A percentile compares a stretch with the other conserved stretches of the same genome.
Evolutionary conservation across 35 echinoderm and acorn worm species (phyloP).

Genomic region (Apostichopus californicus): DNA sequence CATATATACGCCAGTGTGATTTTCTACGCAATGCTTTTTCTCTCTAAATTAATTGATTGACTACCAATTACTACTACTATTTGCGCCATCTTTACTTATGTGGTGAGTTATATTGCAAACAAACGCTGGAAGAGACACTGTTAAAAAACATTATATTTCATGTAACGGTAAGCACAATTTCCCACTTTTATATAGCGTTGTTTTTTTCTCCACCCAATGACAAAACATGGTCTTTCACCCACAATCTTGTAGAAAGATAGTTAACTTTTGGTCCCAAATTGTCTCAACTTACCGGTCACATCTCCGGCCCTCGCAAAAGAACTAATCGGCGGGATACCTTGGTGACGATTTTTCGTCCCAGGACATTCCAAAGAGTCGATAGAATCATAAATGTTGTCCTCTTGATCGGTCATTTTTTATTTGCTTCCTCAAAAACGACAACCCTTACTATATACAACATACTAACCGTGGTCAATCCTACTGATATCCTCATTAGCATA

Average conservation of each 20-base stretch:
- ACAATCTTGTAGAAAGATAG: background rate
- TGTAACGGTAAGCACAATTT: too few species aligned
- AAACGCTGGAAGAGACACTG: background rate
- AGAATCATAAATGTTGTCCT: constrained; percentile 25
- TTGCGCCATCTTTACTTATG: background rate
- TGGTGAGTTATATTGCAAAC: background rate
- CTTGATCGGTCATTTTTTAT: constrained; percentile 25
- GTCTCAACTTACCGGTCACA: constrained; percentile 22
- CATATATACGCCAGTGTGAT: too few species aligned
- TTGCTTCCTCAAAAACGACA: background rate
- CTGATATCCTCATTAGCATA: constrained; percentile 23
- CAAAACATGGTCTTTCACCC: background rate
- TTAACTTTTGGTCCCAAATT: background rate
- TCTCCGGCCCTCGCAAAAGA: constrained; percentile 10
- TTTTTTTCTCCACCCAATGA: too few species aligned
- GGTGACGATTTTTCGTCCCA: background rate
- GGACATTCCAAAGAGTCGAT: constrained; percentile 27
- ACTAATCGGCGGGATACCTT: constrained; percentile 35
- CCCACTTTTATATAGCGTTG: too few species aligned
- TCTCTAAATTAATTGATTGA: background rate
- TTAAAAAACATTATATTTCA: background rate
- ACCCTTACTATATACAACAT: background rate
- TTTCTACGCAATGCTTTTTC: too few species aligned
- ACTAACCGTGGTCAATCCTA: constrained; percentile 1
- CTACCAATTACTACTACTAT: background rate